Base-by-base conservation (phyloP, 2,888 invertebrate species). In the Lissocephala sabroskyi region DNA sequence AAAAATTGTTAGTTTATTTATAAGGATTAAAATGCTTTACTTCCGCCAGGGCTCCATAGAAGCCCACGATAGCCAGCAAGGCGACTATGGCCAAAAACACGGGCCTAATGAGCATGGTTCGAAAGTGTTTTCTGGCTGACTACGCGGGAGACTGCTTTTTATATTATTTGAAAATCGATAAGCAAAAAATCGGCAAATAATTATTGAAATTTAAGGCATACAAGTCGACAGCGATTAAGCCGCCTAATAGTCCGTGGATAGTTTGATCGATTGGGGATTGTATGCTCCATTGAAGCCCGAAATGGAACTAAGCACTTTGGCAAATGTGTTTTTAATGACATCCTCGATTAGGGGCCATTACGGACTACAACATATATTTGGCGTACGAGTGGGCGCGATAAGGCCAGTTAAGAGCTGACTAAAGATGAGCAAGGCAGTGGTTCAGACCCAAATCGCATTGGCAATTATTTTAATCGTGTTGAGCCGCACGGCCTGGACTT, bases 221-320 rank as follows among this genome's bases (percentile, higher is more conserved):
- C 7, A 23, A 23, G 3, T 7, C 3, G 3, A 5, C 7, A 23
- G 23, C 3, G 4, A 23, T 23, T 23, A 7, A 23, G 7, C 23
- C 23, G 7, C 7, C 7, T 23, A 23, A 23, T n/a, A n/a, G n/a
- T n/a, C n/a, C n/a, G n/a, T n/a, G n/a, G n/a, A n/a, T n/a, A n/a
- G n/a, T n/a, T n/a, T 10, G 10, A 37, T 16, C 19, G 11, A 37
- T 32, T 35, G 17, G n/a, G 6, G 7, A 49, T 67, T 79, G 79
- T 54, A 43, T 32, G 50, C 47, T 56, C 51, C 54, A 65, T 41
- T 77, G 62, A 52, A 49, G 62, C 66, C 28, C 60, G 55, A 71
- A 49, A 59, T 48, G 11, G 23, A n/a, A 30, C 10, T 5, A 16
- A 33, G 30, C 16, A 35, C 17, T 23, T 19, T 42, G 36, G 36